Evolutionary conservation across 2,888 invertebrate species (phyloP), one percentile per base, ranked within the genome.

Genomic region (Thera obeliscata): DNA sequence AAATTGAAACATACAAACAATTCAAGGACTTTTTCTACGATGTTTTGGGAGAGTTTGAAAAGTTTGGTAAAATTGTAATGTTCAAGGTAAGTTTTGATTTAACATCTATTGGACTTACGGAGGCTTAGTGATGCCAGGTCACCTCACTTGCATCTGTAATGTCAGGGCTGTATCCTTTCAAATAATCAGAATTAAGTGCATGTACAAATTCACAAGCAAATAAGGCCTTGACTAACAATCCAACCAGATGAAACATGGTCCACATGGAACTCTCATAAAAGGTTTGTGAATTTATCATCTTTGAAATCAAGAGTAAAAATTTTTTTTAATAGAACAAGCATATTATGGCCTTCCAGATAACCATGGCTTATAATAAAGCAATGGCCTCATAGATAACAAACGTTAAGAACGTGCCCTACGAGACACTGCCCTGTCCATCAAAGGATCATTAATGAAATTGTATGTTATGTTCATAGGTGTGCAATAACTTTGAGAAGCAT

Each of bases 21-120:
- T 99, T 97, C 82, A 94, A 95, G 77, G 97, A 97, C 11, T 98
- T 98, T 87, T 98, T 97, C 81, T 93, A 95, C 73, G 98, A 99
- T 91, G 96, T 98, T 9, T 84, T 97, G 48, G 95, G 96, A 2
- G 98, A 99, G 89, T 95, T 99, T 83, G 95, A 96, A 81, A 95
- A 94, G 75, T 96, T 95, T 87, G 97, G 97, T 35, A 88, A 86
- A 82, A 90, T 96, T 68, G 81, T 91, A 8, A 95, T 95, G 76
- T 95, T 97, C 83, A 96, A 96, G 88, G 96, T 97, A 75, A 87
- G 74, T 58, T 63, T 57, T n/a, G 54, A 61, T 43, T 59, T 55
- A n/a, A 41, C 22, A 38, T 61, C n/a, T 38, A 33, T 36, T 12
- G 22, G 7, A 35, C n/a, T 48, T 41, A 8, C 43, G 6, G 22